A percentile compares a stretch with the other conserved stretches of the same genome.
phyloP scores from a whole-genome alignment of 2,888 invertebrate genomes.

The Lasius fuliginosus region DNA sequence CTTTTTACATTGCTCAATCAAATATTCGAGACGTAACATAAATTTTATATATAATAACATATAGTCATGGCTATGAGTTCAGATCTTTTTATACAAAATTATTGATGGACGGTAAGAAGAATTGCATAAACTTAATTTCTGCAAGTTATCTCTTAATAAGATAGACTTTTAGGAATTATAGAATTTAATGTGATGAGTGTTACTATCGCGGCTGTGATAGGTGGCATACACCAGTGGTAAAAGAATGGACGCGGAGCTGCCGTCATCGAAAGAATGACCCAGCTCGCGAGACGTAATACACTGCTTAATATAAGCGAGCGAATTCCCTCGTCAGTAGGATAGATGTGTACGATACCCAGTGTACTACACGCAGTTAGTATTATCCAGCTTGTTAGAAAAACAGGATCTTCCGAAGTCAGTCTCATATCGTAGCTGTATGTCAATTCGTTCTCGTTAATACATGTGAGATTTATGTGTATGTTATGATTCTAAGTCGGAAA shows the following conservation, averaged over 20 bases:
- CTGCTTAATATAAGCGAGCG: slow-evolving; percentile 76
- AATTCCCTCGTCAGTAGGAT: slow-evolving; percentile 60
- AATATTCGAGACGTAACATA: background rate
- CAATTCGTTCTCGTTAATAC: slow-evolving; percentile 2
- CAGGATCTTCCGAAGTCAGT: slow-evolving; percentile 81
- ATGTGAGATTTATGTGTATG: slow-evolving; percentile 9
- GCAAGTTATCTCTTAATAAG: slow-evolving; percentile 10
- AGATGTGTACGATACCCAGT: slow-evolving; percentile 79
- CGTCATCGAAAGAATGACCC: slow-evolving; percentile 78
- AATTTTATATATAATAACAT: background rate
- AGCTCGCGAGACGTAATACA: slow-evolving; percentile 79
- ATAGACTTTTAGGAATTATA: slow-evolving; percentile 58
- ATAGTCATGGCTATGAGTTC: background rate
- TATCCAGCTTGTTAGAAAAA: slow-evolving; percentile 81
- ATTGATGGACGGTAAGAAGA: background rate
- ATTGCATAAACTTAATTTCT: slow-evolving; percentile 18
- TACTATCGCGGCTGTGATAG: slow-evolving; percentile 75
- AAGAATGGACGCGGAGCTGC: slow-evolving; percentile 76
- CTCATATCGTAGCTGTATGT: slow-evolving; percentile 79
- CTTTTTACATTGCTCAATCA: background rate
- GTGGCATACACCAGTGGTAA: slow-evolving; percentile 83
- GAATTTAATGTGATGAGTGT: slow-evolving; percentile 75
- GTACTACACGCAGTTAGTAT: slow-evolving; percentile 79
- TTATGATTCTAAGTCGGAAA: background rate
- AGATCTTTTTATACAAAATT: slow-evolving; percentile 19